Base-by-base conservation (phyloP, 2,888 invertebrate species). In the Agrotis segetum region DNA sequence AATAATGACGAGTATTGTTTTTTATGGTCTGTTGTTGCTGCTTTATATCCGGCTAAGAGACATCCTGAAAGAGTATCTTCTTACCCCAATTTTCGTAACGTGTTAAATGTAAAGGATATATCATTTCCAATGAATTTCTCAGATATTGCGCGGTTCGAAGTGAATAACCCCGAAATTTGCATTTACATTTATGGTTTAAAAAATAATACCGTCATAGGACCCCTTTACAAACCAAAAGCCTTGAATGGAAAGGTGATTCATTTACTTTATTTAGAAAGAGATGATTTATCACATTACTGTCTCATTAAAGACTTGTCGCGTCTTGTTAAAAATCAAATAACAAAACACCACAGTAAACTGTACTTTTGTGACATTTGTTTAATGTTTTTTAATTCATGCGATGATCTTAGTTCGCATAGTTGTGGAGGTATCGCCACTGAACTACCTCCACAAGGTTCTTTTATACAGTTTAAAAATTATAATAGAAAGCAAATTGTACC, bases 171-270 rank as follows among this genome's bases (percentile, higher is more conserved):
- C 14, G 44, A 46, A 21, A 21, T 59, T 44, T 59, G 59, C 6
- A 44, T 59, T 21, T 59, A 59, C 16, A 59, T 59, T 16, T 59
- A 59, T 59, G 59, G 59, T 21, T 59, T 44, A 44, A 59, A 59
- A 59, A 59, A 53, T 19, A 59, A 59, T 59, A 46, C 21, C 46
- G 44, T 58, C 13, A 19, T 19, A 6, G 58, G 44, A 58, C 58
- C 58, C 0, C 19, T 58, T n/a, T 58, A 50, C n/a, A 50, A 50
- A 19, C 50, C 47, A 50, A 50, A 50, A 50, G 3, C 19, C 11
- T 50, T 50, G 3, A 50, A 50, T 3, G 50, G 19, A 19, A 50
- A 50, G 19, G n/a, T 50, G 9, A 19, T 50, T 50, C 7, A 50
- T 47, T 47, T 47, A 47, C 47, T 47, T 4, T 24, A 24, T 24